Evolutionary conservation across 2,888 invertebrate genomes (phyloP), one percentile per base, ranked within the genome.

Genomic region (Drosophila villosipedis): DNA sequence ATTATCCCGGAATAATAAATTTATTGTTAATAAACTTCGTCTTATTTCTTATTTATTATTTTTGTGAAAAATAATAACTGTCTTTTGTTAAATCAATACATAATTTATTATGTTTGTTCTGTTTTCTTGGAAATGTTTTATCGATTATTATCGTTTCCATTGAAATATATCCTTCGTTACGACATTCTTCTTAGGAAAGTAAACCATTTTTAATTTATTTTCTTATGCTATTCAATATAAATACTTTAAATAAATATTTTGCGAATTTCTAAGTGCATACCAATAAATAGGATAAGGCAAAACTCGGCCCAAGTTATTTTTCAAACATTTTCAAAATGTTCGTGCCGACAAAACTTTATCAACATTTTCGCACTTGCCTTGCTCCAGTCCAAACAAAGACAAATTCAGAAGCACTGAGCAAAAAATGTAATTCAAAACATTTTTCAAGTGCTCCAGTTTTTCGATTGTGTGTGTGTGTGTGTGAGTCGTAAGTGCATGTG

Each of bases 401-500:
- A 53, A 68, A 71, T 68, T 61, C 54, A 63, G 66, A 67, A 83
- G 68, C 68, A 68, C 59, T 54, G 49, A 64, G 72, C 62, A 41
- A 77, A 73, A 80, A 84, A 86, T 82, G 84, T 90, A 86, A 83
- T 76, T 78, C 76, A 70, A 75, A 90, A 88, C 89, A 85, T 88
- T 90, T 77, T 90, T 85, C 80, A 79, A 88, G 83, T 88, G 86
- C 84, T 90, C 82, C 74, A 90, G 76, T 88, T 90, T 73, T 68
- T 57, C 49, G 9, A 22, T 14, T 69, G 67, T 66, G 57, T 50
- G 53, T 68, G 47, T 57, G 47, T 33, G 50, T 33, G 16, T 54
- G 35, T 52, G 19, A 41, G 37, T 37, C 41, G 52, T 54, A 43
- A 50, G 64, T 70, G 68, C 72, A 81, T 77, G 54, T 76, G 72